phyloP scores from a whole-genome alignment of 2,888 invertebrate species.

The Noctua janthina region DNA sequence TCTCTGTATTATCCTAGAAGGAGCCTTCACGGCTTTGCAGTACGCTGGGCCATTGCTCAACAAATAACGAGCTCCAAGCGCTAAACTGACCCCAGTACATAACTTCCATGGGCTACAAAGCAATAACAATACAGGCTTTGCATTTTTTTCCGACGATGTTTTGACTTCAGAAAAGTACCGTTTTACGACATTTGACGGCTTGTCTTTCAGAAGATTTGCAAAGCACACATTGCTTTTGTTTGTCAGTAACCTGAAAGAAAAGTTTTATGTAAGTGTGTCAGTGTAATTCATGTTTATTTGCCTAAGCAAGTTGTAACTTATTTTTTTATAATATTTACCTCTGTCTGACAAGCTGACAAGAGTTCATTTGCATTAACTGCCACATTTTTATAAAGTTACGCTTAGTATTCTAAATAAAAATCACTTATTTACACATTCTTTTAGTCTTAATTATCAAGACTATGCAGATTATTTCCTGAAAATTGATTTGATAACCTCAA shows the following conservation, averaged over 20 bases:
- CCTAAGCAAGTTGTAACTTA: slow-evolving; percentile 13
- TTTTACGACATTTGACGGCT: slow-evolving; percentile 77
- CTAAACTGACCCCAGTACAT: slow-evolving; percentile 86
- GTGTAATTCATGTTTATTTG: slow-evolving; percentile 47
- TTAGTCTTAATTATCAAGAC: slow-evolving; percentile 62
- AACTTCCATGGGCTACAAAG: slow-evolving; percentile 86
- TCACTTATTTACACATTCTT: slow-evolving; percentile 71
- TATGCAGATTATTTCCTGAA: slow-evolving; percentile 50
- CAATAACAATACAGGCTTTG: slow-evolving; percentile 76
- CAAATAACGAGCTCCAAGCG: slow-evolving; percentile 80
- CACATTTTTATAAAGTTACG: slow-evolving; percentile 78
- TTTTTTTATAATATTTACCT: slow-evolving; percentile 76
- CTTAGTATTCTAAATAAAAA: slow-evolving; percentile 33
- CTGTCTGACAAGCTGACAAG: slow-evolving; percentile 79
- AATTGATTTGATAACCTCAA: slow-evolving; percentile 60
- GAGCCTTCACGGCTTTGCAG: slow-evolving; percentile 90
- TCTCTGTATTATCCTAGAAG: slow-evolving; percentile 90
- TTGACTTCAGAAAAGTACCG: slow-evolving; percentile 79
- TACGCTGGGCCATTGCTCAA: slow-evolving; percentile 90
- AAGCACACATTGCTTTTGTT: slow-evolving; percentile 77
- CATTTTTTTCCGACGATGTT: slow-evolving; percentile 74
- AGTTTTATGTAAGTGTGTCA: slow-evolving; percentile 17
- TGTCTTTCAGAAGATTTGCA: slow-evolving; percentile 79
- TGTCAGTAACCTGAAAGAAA: slow-evolving; percentile 80
- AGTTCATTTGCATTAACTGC: slow-evolving; percentile 82